Evolutionary conservation across 2,797 vertebrate species (phyloP), one percentile per base, ranked within the genome.

Genomic region (Carduelis carduelis): DNA sequence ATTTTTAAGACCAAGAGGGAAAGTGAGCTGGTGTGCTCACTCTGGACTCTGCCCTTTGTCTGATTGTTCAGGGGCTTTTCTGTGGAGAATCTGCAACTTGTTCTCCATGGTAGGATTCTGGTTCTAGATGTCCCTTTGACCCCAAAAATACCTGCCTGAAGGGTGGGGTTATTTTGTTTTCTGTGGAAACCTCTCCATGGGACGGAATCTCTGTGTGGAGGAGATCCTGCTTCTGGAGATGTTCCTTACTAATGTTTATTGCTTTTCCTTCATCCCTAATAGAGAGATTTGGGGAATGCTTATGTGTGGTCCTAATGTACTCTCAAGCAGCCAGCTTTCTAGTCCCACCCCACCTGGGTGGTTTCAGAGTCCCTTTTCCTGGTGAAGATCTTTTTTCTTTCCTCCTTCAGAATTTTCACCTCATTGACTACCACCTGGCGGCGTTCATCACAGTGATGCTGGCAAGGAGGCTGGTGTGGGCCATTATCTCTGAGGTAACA

Each of bases 391-490:
- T 80, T 95, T 88, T 89, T 34, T 95, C 35, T 97, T 97, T 96
- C 96, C 75, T 97, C 90, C 96, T 97, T 43, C 93, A 99, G 99
- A 99, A 99, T 98, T 99, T 99, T 95, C 99, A 99, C 97, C 98
- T 99, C 96, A 99, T 99, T 98, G 99, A 99, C 97, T 99, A 99
- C 96, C 99, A 99, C 96, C 98, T 99, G 98, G 99, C 99, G 21
- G 98, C 99, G 93, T 99, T 99, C 97, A 99, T 99, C 98, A 99
- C 99, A 37, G 99, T 99, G 95, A 99, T 99, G 99, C 97, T 99
- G 97, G 99, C 99, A 14, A 98, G 99, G 96, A 99, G 99, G 97
- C 98, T 99, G 55, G 99, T 99, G 44, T 99, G 99, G 99, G 99
- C 99, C 39, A 98, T 99, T 68, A 98, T 99, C 91, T 99, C 99